Evolutionary conservation across 2,888 invertebrate species (phyloP).

Genomic region (Laspeyria flexula): DNA sequence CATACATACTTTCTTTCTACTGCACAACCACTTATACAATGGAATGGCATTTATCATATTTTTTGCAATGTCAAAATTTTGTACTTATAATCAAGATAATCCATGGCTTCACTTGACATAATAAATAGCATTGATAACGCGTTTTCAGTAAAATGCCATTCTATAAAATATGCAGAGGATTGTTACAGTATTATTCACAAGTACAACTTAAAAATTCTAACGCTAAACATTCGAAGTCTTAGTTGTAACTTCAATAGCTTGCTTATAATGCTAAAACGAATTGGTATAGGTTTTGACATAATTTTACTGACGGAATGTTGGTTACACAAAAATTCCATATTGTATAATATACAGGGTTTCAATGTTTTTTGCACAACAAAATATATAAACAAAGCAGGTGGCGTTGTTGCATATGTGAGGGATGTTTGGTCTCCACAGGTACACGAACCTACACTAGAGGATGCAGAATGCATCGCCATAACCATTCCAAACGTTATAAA

Average conservation of each 20-base stretch:
- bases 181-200: neutral
- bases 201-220: neutral
- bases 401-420: neutral
- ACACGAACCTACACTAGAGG: neutral
- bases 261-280: neutral
- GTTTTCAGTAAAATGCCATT: neutral
- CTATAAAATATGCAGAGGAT: slow-evolving; percentile 16
- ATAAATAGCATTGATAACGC: neutral
- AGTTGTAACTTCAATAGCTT: neutral
- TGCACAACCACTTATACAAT: no score
- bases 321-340: no score
- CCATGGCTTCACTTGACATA: neutral
- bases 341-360: neutral
- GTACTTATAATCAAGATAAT: no score
- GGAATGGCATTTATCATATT: no score
- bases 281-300: no score
- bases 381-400: neutral
- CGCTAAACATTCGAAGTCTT: neutral
- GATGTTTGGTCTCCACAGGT: neutral
- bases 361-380: neutral
- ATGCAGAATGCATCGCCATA: no score
- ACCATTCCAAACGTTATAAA: no score
- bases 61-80: no score
- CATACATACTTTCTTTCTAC: no score
- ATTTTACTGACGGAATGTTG: no score